phyloP scores from a whole-genome alignment of 2,888 invertebrate genomes.

The Spodoptera picta region DNA sequence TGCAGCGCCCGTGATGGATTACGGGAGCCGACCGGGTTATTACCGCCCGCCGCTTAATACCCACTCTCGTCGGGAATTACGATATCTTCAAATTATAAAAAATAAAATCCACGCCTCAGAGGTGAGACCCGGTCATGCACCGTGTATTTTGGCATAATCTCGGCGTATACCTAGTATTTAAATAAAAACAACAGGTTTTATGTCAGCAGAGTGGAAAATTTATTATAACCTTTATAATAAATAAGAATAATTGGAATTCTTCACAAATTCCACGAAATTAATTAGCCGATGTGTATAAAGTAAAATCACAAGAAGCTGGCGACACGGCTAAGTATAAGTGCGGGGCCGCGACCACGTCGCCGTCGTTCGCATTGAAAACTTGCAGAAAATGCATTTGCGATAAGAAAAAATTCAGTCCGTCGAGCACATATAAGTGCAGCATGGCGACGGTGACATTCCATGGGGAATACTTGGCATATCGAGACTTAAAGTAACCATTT shows the following conservation, averaged over 20 bases:
- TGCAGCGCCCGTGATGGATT: conserved; percentile 86
- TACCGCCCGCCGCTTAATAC: conserved; percentile 76
- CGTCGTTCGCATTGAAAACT: conserved; percentile 82
- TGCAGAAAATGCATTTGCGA: conserved; percentile 87
- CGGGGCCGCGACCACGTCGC: conserved; percentile 66
- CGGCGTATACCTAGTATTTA: conserved; percentile 49
- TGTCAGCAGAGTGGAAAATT: conserved; percentile 53
- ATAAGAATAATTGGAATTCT: conserved; percentile 56
- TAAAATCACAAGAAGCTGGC: conserved; percentile 61
- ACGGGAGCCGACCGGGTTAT: conserved; percentile 76
- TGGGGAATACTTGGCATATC: conserved; percentile 84
- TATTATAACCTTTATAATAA: conserved; percentile 55
- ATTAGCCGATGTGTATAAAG: conserved; percentile 59
- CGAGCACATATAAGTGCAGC: conserved; percentile 84
- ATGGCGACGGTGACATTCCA: conserved; percentile 86
- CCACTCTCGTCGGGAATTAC: conserved; percentile 69
- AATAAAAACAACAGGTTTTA: conserved; percentile 55
- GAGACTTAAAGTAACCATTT: conserved; percentile 87
- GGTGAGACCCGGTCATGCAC: conserved; percentile 49
- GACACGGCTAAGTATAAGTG: conserved; percentile 63
- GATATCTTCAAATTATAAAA: conserved; percentile 65
- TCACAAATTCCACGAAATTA: conserved; percentile 61
- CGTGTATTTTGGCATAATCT: conserved; percentile 49
- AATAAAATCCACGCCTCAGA: conserved; percentile 33
- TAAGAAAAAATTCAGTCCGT: conserved; percentile 88